Evolutionary conservation across 2,797 vertebrate species (phyloP).

Genomic region (Chromis chromis): DNA sequence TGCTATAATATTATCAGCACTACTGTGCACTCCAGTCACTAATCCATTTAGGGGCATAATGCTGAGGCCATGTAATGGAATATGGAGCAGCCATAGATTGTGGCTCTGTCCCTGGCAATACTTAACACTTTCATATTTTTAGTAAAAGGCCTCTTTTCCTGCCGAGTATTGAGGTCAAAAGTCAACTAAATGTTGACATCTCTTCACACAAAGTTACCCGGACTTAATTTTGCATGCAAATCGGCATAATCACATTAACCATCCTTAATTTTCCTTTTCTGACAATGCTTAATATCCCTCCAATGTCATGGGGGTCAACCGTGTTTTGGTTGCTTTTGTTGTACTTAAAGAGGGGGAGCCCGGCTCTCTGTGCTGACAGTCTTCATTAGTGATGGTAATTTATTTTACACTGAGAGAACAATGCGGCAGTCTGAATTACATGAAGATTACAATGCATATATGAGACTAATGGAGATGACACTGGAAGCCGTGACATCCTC

Average conservation of each 20-base stretch:
- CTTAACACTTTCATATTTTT: constrained; percentile 60
- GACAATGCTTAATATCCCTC: constrained; percentile 41
- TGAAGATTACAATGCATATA: constrained; percentile 61
- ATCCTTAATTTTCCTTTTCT: constrained; percentile 68
- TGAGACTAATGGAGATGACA: constrained; percentile 62
- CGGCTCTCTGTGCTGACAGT: constrained; percentile 59
- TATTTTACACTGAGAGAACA: constrained; percentile 66
- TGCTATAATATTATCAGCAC: constrained; percentile 68
- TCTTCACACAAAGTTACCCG: constrained; percentile 40
- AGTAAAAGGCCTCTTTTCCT: constrained; percentile 32
- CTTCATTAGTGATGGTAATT: constrained; percentile 76
- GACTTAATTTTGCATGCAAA: constrained; percentile 77
- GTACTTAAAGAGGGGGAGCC: constrained; percentile 31
- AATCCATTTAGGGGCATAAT: constrained; percentile 80
- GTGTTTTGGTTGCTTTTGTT: constrained; percentile 65
- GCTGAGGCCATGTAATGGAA: constrained; percentile 75
- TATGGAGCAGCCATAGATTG: constrained; percentile 64
- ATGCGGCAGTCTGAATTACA: constrained; percentile 68
- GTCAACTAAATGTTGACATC: constrained; percentile 62
- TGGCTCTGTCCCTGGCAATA: constrained; percentile 50
- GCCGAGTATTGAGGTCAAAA: constrained; percentile 66
- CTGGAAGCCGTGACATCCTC: constrained; percentile 38
- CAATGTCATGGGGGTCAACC: constrained; percentile 64
- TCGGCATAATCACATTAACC: constrained; percentile 82
- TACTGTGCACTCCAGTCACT: constrained; percentile 69